Conservation (phyloP, 2,888 invertebrate genomes). For the Hydrotaea diabolus region DNA sequence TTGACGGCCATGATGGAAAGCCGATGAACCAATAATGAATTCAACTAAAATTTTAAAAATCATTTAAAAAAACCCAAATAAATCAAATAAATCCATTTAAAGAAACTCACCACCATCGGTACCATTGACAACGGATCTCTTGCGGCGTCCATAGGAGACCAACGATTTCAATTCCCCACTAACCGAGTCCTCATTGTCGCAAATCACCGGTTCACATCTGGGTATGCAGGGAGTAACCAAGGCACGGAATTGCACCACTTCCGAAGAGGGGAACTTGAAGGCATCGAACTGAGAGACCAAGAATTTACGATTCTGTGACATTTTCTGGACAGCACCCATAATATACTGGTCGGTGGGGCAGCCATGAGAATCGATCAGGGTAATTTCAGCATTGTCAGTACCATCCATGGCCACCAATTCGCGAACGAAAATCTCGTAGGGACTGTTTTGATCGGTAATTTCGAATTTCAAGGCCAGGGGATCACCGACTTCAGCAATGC, state of each 20-base stretch:
- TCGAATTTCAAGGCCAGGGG: constrained; percentile 94
- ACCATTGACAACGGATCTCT: constrained; percentile 84
- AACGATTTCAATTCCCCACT: constrained; percentile 89
- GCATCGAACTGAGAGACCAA: constrained; percentile 95
- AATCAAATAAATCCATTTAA: neutral
- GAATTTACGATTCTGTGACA: constrained; percentile 90
- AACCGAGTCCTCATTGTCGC: constrained; percentile 85
- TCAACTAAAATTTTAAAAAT: constrained; percentile 70
- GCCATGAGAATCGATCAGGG: constrained; percentile 94
- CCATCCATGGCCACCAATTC: constrained; percentile 97
- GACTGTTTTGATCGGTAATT: constrained; percentile 94
- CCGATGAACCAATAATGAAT: constrained; percentile 70
- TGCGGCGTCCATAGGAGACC: constrained; percentile 91
- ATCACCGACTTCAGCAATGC: constrained; percentile 95
- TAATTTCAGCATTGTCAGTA: constrained; percentile 94
- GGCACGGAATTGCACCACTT: constrained; percentile 96
- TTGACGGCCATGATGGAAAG: constrained; percentile 72
- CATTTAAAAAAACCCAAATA: neutral
- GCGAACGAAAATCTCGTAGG: constrained; percentile 96
- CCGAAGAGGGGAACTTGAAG: constrained; percentile 97
- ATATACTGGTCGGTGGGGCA: constrained; percentile 97
- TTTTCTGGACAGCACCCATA: constrained; percentile 96
- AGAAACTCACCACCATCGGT: constrained; percentile 78
- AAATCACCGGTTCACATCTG: constrained; percentile 94
- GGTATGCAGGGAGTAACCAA: constrained; percentile 97